These are phyloP conservation scores for Parascotia fuliginaria DNA, from an alignment of 2,888 invertebrate genomes.

Conservation along the genomic window DNA sequence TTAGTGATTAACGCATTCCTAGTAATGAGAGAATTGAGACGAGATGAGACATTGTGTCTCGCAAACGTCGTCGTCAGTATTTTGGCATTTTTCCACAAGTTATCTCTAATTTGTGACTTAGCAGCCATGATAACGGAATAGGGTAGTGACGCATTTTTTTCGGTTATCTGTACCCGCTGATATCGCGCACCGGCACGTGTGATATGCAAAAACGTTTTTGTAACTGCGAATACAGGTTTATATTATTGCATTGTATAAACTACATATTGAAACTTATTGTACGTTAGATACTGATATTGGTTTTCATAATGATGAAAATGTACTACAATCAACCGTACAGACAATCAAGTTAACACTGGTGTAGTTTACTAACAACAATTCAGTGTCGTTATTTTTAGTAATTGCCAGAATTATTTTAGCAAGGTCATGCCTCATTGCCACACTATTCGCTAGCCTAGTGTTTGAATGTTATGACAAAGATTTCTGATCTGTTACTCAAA, in stretches of 20 bases:
- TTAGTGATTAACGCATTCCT: conserved; percentile 14
- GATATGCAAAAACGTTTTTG: conserved; percentile 3
- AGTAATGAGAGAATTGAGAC: conserved; percentile 33
- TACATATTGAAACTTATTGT: background rate
- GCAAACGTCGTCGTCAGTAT: conserved; percentile 50
- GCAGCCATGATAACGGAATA: conserved; percentile 11
- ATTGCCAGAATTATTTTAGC: conserved; percentile 5
- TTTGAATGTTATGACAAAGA: background rate
- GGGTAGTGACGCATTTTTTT: conserved; percentile 15
- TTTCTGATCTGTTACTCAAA: background rate
- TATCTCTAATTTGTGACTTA: conserved; percentile 33
- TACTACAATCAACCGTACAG: background rate
- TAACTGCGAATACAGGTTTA: background rate
- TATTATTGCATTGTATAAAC: background rate
- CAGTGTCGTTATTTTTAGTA: conserved; percentile 6
- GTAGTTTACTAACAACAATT: conserved; percentile 5
- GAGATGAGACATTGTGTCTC: conserved; percentile 61
- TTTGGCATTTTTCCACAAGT: conserved; percentile 61
- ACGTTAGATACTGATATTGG: conserved; percentile 8
- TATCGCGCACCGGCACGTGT: conserved; percentile 4
- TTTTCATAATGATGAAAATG: conserved; percentile 2
- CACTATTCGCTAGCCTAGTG: conserved; percentile 4
- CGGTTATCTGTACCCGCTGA: conserved; percentile 10
- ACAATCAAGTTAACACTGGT: background rate
- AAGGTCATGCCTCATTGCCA: conserved; percentile 3